These are phyloP conservation scores for Cotesia vestalis DNA, from an alignment of 1,140 invertebrate species.

Conservation along the genomic window DNA sequence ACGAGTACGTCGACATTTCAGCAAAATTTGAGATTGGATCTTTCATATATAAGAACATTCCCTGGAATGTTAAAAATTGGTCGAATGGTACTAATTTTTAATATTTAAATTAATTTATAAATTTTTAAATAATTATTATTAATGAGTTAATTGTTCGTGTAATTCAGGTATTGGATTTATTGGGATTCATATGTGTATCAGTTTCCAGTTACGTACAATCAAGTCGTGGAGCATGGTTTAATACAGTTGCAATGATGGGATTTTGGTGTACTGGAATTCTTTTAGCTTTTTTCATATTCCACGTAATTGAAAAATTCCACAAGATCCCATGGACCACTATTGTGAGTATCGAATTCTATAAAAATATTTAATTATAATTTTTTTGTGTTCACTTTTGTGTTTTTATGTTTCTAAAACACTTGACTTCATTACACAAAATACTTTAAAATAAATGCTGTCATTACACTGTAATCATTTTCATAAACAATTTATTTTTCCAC, in stretches of 20 bases:
- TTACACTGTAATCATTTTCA: slow-evolving; percentile 12
- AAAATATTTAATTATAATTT: background rate
- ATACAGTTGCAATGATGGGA: slow-evolving; percentile 84
- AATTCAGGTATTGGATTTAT: slow-evolving; percentile 75
- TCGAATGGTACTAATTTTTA: slow-evolving; percentile 72
- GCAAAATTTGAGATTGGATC: slow-evolving; percentile 78
- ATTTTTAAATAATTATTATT: slow-evolving; percentile 24
- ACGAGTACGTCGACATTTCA: slow-evolving; percentile 74
- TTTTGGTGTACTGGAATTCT: slow-evolving; percentile 86
- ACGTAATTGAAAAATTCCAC: slow-evolving; percentile 85
- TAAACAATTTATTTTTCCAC: slow-evolving; percentile 11
- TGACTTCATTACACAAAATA: background rate
- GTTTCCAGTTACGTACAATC: slow-evolving; percentile 66
- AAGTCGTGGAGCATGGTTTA: slow-evolving; percentile 76
- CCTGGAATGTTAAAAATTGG: slow-evolving; percentile 81
- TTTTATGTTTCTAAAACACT: background rate
- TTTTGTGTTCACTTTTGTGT: background rate
- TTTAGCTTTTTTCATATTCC: slow-evolving; percentile 83
- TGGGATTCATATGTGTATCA: slow-evolving; percentile 86
- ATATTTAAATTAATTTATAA: background rate
- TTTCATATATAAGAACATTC: slow-evolving; percentile 74
- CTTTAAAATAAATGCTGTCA: background rate
- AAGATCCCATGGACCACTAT: slow-evolving; percentile 88
- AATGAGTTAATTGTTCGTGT: slow-evolving; percentile 38
- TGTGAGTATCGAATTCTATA: slow-evolving; percentile 66